Evolutionary conservation across 1,140 invertebrate species (phyloP), one percentile per base, ranked within the genome.

Genomic region (Sinella curviseta): DNA sequence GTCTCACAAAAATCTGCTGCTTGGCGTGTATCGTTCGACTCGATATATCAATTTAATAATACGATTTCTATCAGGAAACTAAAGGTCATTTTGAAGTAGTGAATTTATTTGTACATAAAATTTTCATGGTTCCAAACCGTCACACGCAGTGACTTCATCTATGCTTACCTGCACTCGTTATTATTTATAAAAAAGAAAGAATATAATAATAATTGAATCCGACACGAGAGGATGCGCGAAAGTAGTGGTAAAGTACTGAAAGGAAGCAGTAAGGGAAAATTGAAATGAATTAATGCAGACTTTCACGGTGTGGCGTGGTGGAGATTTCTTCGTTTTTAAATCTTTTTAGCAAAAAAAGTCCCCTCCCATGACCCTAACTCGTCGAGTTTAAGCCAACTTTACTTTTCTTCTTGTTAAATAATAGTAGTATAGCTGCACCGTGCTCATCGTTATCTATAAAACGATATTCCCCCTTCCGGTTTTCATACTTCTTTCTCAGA

Each of bases 161-260:
- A n/a, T n/a, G n/a, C n/a, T n/a, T n/a, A n/a, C n/a, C n/a, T n/a
- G n/a, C n/a, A n/a, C n/a, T n/a, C n/a, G n/a, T 60, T 60, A 60
- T 60, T 48, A 12, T 12, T 48, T 48, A 12, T 20, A 48, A 20
- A 48, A 60, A 60, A 60, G 57, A 48, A 48, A 48, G 17, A 48
- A n/a, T 48, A 60, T 60, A 60, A 60, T 60, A 60, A 60, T 60
- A 60, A 60, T 60, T 60, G 57, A 60, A 26, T 60, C 3, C 24
- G 57, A 60, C 57, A 60, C 24, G 57, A 60, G 14, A 60, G 57
- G 57, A 26, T 60, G 39, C 39, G 39, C 39, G 8, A 48, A 48
- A 20, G 39, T 12, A 48, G 39, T 48, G 8, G 8, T 48, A n/a
- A n/a, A n/a, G n/a, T 20, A 48, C 39, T 48, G 57, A 26, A 60